Evolutionary conservation across 2,888 invertebrate species (phyloP).

Genomic region (Mechanitis messenoides): DNA sequence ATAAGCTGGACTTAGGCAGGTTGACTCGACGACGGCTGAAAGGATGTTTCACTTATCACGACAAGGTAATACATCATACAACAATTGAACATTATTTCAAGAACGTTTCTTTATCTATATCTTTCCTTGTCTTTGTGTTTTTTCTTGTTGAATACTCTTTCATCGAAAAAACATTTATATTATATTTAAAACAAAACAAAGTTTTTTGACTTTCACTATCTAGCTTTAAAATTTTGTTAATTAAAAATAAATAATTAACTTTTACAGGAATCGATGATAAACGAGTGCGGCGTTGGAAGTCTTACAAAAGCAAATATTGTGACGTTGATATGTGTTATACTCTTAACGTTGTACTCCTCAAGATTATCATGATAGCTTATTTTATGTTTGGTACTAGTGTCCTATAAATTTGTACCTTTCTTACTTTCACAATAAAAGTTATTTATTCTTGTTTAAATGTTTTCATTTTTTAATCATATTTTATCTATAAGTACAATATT

Average conservation of each 20-base stretch:
- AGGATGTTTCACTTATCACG: slow-evolving; percentile 87
- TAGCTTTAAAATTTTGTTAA: no score
- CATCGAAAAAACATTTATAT: no score
- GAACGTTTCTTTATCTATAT: no score
- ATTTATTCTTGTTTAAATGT: slow-evolving; percentile 45
- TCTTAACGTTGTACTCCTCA: slow-evolving; percentile 35
- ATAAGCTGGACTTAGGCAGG: slow-evolving; percentile 83
- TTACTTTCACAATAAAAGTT: slow-evolving; percentile 66
- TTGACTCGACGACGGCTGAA: slow-evolving; percentile 81
- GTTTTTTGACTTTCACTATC: no score
- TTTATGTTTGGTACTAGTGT: slow-evolving; percentile 20
- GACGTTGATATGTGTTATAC: slow-evolving; percentile 36
- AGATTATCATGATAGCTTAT: slow-evolving; percentile 34
- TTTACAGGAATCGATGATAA: slow-evolving; percentile 61
- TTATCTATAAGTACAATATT: neutral
- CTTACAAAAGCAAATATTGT: slow-evolving; percentile 38
- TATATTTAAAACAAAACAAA: no score
- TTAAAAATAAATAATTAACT: slow-evolving; percentile 9
- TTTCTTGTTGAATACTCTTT: neutral
- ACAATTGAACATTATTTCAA: no score
- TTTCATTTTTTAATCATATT: slow-evolving; percentile 7
- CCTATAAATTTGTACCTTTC: slow-evolving; percentile 61
- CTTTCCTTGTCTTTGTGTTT: neutral
- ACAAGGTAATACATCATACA: slow-evolving; percentile 62
- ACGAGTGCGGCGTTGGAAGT: slow-evolving; percentile 58